Base-by-base conservation (phyloP, 2,113 vertebrate genomes). In the Pontoporia blainvillei region DNA sequence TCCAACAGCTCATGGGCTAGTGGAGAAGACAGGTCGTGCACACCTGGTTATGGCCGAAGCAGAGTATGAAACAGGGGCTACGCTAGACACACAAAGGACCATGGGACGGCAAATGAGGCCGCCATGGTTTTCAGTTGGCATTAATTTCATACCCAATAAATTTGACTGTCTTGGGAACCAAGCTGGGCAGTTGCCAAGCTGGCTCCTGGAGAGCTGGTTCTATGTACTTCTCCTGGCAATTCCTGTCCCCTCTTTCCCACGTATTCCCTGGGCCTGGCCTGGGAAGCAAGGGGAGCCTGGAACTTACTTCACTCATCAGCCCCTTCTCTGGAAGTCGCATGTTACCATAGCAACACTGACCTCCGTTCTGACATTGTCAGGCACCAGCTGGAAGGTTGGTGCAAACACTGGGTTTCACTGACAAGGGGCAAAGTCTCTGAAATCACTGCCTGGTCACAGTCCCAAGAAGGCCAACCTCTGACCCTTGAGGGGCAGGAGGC, bases 231-330 rank as follows among this genome's bases (percentile, higher is more conserved):
- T 87, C 39, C 59, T 34, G 36, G 84, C 36, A 27, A 67, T 46
- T 67, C 91, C 29, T 90, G 20, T 46, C 46, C 62, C 34, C 25
- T 82, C 59, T 64, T 82, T 83, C 73, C 34, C 75, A 62, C 41
- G 8, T 41, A 67, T 34, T 59, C 21, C 36, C 36, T 3, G 1
- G 25, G 39, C 17, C 76, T 46, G 21, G 36, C 44, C 72, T 64
- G 34, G 23, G 44, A 88, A 78, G 72, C 61, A 52, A 36, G 5
- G 11, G 14, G 18, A 76, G 17, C 29, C 29, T 23, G 2, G 79
- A 15, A 39, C 20, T 64, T 84, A 39, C 20, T 64, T 84, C 29
- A 34, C 25, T 31, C 46, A 21, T 67, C 36, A 49, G 17, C 15
- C 18, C 31, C 46, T 75, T 57, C 72, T 39, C 41, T 12, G 13